Conservation (phyloP, 2,113 vertebrate species). For the Hassar affinis region DNA sequence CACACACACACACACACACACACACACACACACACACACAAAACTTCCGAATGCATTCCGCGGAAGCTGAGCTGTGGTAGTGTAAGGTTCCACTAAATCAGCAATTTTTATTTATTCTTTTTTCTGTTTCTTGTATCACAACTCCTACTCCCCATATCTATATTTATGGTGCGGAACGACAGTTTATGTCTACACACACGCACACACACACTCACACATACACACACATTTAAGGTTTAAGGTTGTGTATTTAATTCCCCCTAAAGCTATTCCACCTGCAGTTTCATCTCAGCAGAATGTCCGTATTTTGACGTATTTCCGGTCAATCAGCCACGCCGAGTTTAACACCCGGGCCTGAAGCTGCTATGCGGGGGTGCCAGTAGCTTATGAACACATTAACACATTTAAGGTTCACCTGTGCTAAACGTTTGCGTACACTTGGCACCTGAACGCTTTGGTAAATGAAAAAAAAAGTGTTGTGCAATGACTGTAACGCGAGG, state of each 20-base stretch:
- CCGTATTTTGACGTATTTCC: background rate
- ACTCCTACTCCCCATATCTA: conserved; percentile 9
- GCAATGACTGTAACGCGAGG: background rate
- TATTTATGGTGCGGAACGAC: background rate
- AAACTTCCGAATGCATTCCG: conserved; percentile 33
- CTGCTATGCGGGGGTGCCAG: background rate
- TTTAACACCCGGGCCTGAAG: background rate
- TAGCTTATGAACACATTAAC: background rate
- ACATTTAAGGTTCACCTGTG: background rate
- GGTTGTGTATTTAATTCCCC: background rate
- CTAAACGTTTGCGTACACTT: background rate
- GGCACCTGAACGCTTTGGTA: background rate
- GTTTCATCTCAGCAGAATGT: background rate
- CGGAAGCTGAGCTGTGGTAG: conserved; percentile 35
- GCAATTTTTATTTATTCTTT: conserved; percentile 33
- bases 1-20: conserved; percentile 56
- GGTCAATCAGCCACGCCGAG: background rate
- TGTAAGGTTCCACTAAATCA: conserved; percentile 57
- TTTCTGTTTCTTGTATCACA: conserved; percentile 25
- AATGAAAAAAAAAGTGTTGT: no score
- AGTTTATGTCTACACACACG: conserved; percentile 7
- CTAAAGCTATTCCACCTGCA: background rate
- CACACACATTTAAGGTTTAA: background rate
- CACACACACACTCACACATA: background rate
- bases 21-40: conserved; percentile 23